Percentiles rank a stretch among this genome's conserved stretches.
Conservation (phyloP, 2,888 invertebrate species). For the Dynastes tityus region DNA sequence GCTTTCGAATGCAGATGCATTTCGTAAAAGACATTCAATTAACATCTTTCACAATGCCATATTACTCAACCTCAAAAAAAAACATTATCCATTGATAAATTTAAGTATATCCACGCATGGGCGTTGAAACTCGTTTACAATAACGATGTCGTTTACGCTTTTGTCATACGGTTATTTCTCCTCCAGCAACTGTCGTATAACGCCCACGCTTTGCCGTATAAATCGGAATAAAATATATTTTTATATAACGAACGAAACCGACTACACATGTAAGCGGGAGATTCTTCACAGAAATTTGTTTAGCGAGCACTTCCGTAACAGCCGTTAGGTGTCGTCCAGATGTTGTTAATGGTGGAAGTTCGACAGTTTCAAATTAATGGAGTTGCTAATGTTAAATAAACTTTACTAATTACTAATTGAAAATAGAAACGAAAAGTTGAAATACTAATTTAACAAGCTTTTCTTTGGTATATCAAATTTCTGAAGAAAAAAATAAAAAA, state of each 20-base stretch:
- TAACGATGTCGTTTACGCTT: conserved; percentile 1
- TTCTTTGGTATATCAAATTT: too few relatives aligned
- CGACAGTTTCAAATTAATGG: background rate
- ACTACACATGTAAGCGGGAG: background rate
- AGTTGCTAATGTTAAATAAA: too few relatives aligned
- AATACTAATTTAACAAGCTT: too few relatives aligned
- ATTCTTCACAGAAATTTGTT: background rate
- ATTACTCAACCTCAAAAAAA: background rate
- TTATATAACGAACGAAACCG: background rate
- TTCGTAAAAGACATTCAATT: background rate
- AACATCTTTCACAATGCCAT: background rate
- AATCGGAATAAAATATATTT: conserved; percentile 7
- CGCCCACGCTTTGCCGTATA: background rate
- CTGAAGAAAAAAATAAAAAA: too few relatives aligned
- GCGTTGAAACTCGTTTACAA: conserved; percentile 3
- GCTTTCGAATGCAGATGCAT: background rate
- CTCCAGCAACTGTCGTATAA: background rate
- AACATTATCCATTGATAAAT: conserved; percentile 2
- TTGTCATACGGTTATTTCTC: background rate
- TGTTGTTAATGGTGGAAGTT: background rate
- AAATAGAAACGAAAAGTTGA: too few relatives aligned
- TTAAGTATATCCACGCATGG: background rate
- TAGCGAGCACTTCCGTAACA: background rate
- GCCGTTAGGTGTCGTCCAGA: background rate
- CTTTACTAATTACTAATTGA: too few relatives aligned